phyloP scores from a whole-genome alignment of 2,888 invertebrate species.

The Prosapia bicincta region DNA sequence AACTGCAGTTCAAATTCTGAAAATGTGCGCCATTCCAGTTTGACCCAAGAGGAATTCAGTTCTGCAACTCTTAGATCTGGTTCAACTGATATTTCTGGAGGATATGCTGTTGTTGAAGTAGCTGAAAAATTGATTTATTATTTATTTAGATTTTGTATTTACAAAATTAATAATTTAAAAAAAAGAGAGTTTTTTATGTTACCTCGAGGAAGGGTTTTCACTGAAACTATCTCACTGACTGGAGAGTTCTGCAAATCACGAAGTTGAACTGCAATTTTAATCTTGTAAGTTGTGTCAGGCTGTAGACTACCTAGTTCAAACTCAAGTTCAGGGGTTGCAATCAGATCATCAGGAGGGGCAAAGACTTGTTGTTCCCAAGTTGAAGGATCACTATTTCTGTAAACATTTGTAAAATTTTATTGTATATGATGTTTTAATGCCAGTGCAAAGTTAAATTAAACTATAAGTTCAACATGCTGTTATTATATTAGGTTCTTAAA shows the following conservation, averaged over 20 bases:
- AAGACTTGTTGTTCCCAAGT: constrained; percentile 83
- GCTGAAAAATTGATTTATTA: constrained; percentile 33
- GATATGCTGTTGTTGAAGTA: constrained; percentile 50
- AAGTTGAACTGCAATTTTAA: constrained; percentile 75
- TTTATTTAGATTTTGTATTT: background rate
- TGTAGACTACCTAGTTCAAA: constrained; percentile 74
- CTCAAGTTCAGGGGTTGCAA: constrained; percentile 81
- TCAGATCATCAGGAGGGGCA: constrained; percentile 80
- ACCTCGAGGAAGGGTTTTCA: constrained; percentile 60
- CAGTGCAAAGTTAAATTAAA: too few species aligned
- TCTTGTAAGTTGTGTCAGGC: constrained; percentile 76
- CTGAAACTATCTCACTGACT: constrained; percentile 70
- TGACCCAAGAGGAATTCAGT: constrained; percentile 74
- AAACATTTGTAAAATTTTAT: too few species aligned
- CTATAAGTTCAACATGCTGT: too few species aligned
- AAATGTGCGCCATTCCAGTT: constrained; percentile 78
- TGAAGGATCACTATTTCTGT: constrained; percentile 62
- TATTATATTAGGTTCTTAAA: too few species aligned
- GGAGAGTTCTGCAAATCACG: constrained; percentile 75
- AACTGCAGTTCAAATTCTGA: constrained; percentile 74
- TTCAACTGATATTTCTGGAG: constrained; percentile 64
- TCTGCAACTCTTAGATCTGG: constrained; percentile 69
- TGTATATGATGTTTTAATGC: too few species aligned
- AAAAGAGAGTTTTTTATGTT: background rate
- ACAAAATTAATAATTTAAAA: background rate